Evolutionary conservation across 2,888 invertebrate species (phyloP), one percentile per base, ranked within the genome.

Genomic region (Clitarchus hookeri): DNA sequence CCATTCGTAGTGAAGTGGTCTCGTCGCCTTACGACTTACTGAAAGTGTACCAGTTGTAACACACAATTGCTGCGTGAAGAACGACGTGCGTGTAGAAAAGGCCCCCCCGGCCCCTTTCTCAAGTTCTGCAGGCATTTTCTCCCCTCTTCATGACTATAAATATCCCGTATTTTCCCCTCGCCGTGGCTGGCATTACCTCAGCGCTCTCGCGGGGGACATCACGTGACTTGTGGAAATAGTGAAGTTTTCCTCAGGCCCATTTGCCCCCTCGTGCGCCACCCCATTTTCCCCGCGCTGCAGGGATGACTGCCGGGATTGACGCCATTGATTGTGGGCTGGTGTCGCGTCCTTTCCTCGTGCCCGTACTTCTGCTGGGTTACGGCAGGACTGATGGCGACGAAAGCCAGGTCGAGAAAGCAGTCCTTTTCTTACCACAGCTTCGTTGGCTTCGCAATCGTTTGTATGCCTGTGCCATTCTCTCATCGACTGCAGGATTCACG

Each of bases 151-250:
- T 8, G 53, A 8, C 53, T 19, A 53, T 53, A 53, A 53, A 36
- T 19, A 12, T 53, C 53, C 53, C 53, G 53, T 36, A 4, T 36
- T 36, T 36, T 48, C 48, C 16, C 48, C 48, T 48, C 65, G n/a
- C 8, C 65, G 65, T 65, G 65, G 65, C 19, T 65, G 65, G 65
- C 65, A 65, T 65, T n/a, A 65, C 65, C 65, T 65, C n/a, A n/a
- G 65, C 65, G 19, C 65, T 65, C 65, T 65, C 65, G 65, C 65
- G 65, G 65, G 65, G n/a, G 23, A n/a, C 65, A 65, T 65, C 65
- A 65, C 65, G 65, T 65, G 65, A 65, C 65, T 65, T 65, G 65
- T 65, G 65, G 65, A 65, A 65, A 65, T 65, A 6, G n/a, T 65
- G 65, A 65, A 65, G 65, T 65, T 65, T 48, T 48, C 48, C 48